A percentile compares a stretch with the other conserved stretches of the same genome.
These are phyloP conservation scores for Lepus oiostolus DNA, from an alignment of 2,797 vertebrate species.

Conservation along the genomic window DNA sequence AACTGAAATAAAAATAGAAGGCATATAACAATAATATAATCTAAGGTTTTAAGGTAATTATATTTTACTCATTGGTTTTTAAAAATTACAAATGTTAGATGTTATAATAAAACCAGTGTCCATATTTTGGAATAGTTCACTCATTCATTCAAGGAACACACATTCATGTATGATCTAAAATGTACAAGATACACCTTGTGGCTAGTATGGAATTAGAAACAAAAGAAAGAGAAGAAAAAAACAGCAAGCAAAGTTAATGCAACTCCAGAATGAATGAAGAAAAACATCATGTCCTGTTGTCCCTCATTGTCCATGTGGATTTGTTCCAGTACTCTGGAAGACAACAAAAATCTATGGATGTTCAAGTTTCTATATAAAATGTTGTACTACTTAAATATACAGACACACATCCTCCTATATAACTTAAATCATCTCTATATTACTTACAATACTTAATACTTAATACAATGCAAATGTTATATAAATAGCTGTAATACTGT, in stretches of 20 bases:
- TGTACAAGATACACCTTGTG: background rate
- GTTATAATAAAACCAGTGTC: constrained; percentile 30
- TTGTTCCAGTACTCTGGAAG: background rate
- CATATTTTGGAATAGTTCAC: constrained; percentile 26
- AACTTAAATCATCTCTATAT: background rate
- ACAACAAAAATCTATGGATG: background rate
- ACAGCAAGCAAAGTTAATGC: constrained; percentile 41
- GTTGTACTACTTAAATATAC: background rate
- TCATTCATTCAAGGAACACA: constrained; percentile 26
- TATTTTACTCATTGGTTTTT: constrained; percentile 43
- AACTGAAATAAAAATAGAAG: constrained; percentile 49
- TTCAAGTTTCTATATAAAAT: background rate
- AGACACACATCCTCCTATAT: background rate
- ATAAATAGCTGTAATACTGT: background rate
- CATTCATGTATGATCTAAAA: background rate
- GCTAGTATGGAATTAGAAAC: constrained; percentile 31
- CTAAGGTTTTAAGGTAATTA: constrained; percentile 40
- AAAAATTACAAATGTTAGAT: constrained; percentile 19
- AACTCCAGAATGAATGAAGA: constrained; percentile 35
- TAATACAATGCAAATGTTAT: background rate
- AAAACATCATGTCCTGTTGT: background rate
- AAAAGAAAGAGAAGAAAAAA: background rate
- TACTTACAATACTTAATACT: background rate
- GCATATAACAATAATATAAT: constrained; percentile 26
- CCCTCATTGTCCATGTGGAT: background rate